These are phyloP conservation scores for Cavia porcellus DNA, from an alignment of 2,113 vertebrate genomes.

Conservation along the genomic window DNA sequence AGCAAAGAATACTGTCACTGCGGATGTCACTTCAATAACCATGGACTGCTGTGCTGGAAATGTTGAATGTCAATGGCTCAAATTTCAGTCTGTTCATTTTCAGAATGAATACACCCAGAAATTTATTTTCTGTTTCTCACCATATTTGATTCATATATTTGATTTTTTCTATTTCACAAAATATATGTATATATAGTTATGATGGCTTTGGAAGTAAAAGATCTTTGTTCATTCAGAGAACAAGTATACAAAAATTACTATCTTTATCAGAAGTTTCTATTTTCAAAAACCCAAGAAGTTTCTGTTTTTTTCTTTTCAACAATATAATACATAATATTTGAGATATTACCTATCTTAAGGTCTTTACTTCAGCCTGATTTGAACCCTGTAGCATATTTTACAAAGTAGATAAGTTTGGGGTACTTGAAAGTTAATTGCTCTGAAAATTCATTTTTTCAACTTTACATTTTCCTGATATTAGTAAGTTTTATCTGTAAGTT, in stretches of 20 bases:
- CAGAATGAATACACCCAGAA: background rate
- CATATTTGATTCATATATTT: background rate
- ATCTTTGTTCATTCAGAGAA: background rate
- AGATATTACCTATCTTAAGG: slow-evolving; percentile 5
- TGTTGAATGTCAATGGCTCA: background rate
- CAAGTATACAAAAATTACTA: background rate
- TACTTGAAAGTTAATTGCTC: slow-evolving; percentile 34
- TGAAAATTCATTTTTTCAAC: background rate
- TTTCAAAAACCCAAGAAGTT: background rate
- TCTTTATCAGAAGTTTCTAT: background rate
- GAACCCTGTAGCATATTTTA: background rate
- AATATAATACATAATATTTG: background rate
- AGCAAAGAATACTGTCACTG: slow-evolving; percentile 31
- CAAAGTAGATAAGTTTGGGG: background rate
- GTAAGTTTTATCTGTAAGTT: background rate
- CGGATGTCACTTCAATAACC: slow-evolving; percentile 41
- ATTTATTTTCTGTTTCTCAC: slow-evolving; percentile 50
- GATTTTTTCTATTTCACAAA: background rate
- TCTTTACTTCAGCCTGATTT: background rate
- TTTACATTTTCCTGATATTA: background rate
- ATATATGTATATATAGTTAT: background rate
- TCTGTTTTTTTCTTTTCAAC: background rate
- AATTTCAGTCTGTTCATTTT: background rate
- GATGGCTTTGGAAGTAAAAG: background rate
- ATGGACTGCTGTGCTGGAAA: background rate